phyloP scores from a whole-genome alignment of 2,888 invertebrate genomes.

The Dimorphilus gyrociliatus region DNA sequence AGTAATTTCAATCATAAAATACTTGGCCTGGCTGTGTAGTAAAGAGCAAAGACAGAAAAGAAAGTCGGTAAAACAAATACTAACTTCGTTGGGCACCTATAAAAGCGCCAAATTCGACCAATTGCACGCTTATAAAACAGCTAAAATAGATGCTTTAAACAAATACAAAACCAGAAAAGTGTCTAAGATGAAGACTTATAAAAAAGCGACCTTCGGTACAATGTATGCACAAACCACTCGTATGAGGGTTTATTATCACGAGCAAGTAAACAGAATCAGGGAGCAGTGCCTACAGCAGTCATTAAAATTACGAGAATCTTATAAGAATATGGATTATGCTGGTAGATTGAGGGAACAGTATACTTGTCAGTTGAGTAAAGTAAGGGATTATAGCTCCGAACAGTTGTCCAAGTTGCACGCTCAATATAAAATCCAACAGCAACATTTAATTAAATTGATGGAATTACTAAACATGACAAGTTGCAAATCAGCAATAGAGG shows the following conservation, averaged over 20 bases:
- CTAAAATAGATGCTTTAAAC: conserved; percentile 24
- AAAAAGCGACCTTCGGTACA: conserved; percentile 8
- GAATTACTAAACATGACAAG: conserved; percentile 87
- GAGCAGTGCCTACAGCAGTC: conserved; percentile 85
- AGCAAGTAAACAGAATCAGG: conserved; percentile 68
- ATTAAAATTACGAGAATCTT: conserved; percentile 81
- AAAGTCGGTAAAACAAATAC: conserved; percentile 68
- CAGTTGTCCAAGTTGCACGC: conserved; percentile 73
- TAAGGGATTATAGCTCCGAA: conserved; percentile 81
- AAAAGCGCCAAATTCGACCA: conserved; percentile 22
- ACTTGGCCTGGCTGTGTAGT: conserved; percentile 50
- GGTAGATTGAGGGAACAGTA: conserved; percentile 89
- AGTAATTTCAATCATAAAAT: conserved; percentile 56
- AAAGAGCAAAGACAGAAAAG: conserved; percentile 33
- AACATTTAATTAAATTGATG: conserved; percentile 76
- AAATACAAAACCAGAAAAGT: conserved; percentile 5
- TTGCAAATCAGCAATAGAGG: conserved; percentile 45
- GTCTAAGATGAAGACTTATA: conserved; percentile 7
- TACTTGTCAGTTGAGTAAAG: conserved; percentile 80
- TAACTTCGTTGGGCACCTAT: conserved; percentile 49
- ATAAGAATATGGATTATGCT: conserved; percentile 62
- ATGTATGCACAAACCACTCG: conserved; percentile 44
- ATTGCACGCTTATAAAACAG: conserved; percentile 25
- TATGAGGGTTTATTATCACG: conserved; percentile 73
- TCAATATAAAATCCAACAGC: conserved; percentile 87